These are phyloP conservation scores for Paramormyrops kingsleyae DNA, from an alignment of 2,113 vertebrate genomes.

Conservation along the genomic window DNA sequence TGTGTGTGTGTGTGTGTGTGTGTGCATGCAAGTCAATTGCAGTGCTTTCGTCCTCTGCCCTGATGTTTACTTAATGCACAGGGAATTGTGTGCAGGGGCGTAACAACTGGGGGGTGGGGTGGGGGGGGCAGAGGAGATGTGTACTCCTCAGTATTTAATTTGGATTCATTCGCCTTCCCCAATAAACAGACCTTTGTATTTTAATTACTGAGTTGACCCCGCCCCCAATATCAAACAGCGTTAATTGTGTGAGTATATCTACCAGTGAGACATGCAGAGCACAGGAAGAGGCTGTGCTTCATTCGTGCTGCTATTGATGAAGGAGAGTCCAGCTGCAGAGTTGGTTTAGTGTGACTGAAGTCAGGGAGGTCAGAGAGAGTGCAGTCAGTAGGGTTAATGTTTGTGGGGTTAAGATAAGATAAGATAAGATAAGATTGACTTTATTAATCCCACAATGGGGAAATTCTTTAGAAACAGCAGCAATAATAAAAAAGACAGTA, in stretches of 20 bases:
- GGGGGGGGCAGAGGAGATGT: no score
- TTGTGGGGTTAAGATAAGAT: no score
- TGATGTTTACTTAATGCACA: conserved; percentile 44
- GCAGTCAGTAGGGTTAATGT: not conserved
- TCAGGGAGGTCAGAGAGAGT: not conserved
- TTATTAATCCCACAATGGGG: no score
- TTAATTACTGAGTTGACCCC: not conserved
- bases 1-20: conserved; percentile 47
- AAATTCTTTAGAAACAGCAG: no score
- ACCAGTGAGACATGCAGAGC: conserved; percentile 33
- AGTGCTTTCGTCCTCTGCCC: conserved; percentile 47
- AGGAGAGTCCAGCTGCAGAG: not conserved
- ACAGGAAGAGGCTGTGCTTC: conserved; percentile 4
- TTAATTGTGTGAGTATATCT: conserved; percentile 45
- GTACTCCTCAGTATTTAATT: not conserved
- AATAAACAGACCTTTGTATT: not conserved
- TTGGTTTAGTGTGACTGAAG: not conserved
- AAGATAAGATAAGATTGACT: no score
- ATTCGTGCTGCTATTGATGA: not conserved
- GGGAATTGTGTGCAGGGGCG: not conserved
- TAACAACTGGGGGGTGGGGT: no score
- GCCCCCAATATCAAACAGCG: not conserved
- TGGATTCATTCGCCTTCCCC: not conserved
- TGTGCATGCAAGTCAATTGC: conserved; percentile 39
- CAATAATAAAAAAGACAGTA: no score